Evolutionary conservation across 1,140 invertebrate species (phyloP).

Genomic region (Radopholus similis): DNA sequence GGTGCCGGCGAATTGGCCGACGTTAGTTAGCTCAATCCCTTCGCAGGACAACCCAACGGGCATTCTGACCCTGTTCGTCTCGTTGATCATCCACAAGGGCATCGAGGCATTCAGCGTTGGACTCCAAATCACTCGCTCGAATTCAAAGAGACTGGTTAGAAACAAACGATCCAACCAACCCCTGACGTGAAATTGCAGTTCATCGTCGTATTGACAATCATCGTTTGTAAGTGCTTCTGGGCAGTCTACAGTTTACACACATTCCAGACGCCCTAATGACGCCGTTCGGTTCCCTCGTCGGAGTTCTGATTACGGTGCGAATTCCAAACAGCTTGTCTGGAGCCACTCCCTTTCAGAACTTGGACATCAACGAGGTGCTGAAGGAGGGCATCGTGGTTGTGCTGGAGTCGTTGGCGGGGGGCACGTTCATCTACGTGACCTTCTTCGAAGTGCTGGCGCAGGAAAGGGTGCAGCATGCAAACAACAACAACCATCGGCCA

Average conservation of each 20-base stretch:
- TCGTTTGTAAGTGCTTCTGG: no score
- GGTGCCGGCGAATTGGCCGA: neutral
- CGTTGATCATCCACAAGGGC: constrained; percentile 55
- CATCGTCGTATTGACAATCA: constrained; percentile 48
- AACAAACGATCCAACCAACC: neutral
- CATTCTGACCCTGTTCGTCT: constrained; percentile 56
- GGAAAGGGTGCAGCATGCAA: constrained; percentile 28
- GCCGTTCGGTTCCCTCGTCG: constrained; percentile 50
- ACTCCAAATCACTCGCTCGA: constrained; percentile 48
- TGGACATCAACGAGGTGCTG: constrained; percentile 39
- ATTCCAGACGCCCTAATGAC: constrained; percentile 57
- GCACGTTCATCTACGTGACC: constrained; percentile 58
- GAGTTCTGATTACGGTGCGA: constrained; percentile 32
- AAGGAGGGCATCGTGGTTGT: constrained; percentile 53
- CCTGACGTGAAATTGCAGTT: constrained; percentile 2
- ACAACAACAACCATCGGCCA: neutral
- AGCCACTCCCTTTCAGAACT: constrained; percentile 24
- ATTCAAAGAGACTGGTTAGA: constrained; percentile 35
- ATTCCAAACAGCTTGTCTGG: neutral
- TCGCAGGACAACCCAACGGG: constrained; percentile 37
- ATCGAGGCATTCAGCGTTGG: constrained; percentile 58
- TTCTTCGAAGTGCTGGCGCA: constrained; percentile 51
- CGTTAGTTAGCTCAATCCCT: neutral
- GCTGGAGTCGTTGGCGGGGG: constrained; percentile 58
- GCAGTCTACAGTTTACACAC: no score